These are phyloP conservation scores for Ischnus inquisitorius DNA, from an alignment of 2,888 invertebrate species.

Conservation along the genomic window DNA sequence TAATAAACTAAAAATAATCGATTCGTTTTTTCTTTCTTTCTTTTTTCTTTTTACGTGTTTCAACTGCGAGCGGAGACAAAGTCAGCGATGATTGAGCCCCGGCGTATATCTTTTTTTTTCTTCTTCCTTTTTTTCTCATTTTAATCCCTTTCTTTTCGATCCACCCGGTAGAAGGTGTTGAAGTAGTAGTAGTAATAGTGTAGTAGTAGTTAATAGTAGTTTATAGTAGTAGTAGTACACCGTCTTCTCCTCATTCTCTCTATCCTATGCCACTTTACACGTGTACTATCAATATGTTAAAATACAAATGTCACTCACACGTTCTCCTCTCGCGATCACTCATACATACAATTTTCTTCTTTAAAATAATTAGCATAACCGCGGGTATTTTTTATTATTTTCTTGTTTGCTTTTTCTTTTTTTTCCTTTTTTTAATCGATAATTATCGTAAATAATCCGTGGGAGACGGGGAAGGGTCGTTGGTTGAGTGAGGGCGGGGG, in stretches of 20 bases:
- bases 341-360: slow-evolving; percentile 83
- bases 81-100: slow-evolving; percentile 80
- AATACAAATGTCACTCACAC: slow-evolving; percentile 85
- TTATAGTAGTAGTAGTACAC: slow-evolving; percentile 70
- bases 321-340: slow-evolving; percentile 74
- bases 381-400: slow-evolving; percentile 78
- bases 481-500: slow-evolving; percentile 64
- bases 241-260: slow-evolving; percentile 72
- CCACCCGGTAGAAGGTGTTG: slow-evolving; percentile 68
- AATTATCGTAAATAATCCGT: slow-evolving; percentile 84
- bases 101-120: slow-evolving; percentile 73
- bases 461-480: slow-evolving; percentile 65
- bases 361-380: slow-evolving; percentile 85
- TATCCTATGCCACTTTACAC: slow-evolving; percentile 85
- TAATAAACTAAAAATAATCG: slow-evolving; percentile 68
- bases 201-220: slow-evolving; percentile 66
- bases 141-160: slow-evolving; percentile 43
- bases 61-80: slow-evolving; percentile 74
- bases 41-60: slow-evolving; percentile 56
- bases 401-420: slow-evolving; percentile 63
- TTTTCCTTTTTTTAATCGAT: slow-evolving; percentile 76
- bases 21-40: slow-evolving; percentile 5
- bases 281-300: slow-evolving; percentile 85
- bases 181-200: slow-evolving; percentile 64
- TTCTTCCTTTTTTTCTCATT: slow-evolving; percentile 55